phyloP scores from a whole-genome alignment of 2,888 invertebrate genomes.

The Phengaris alcon region DNA sequence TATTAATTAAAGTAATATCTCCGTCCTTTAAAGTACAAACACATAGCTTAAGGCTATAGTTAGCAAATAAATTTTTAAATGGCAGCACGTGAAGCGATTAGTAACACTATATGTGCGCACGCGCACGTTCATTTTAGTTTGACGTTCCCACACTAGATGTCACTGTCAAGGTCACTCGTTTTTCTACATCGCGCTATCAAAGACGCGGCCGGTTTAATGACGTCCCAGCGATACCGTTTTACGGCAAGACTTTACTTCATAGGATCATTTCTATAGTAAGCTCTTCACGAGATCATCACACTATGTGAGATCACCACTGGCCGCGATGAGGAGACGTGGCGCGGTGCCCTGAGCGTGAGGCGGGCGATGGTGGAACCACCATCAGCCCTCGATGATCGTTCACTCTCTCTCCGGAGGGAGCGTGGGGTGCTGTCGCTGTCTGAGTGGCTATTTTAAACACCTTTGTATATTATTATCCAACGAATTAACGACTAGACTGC shows the following conservation, averaged over 20 bases:
- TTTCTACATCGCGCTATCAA: conserved; percentile 21
- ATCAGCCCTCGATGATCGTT: conserved; percentile 49
- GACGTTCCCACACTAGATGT: not conserved
- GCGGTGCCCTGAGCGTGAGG: no score
- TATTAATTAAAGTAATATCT: no score
- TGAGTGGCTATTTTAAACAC: conserved; percentile 40
- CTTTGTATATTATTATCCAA: not conserved
- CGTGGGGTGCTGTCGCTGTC: conserved; percentile 47
- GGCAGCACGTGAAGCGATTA: no score
- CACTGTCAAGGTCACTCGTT: not conserved
- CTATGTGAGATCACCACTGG: no score
- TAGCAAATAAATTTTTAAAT: no score
- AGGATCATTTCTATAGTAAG: no score
- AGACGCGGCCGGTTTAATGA: conserved; percentile 10
- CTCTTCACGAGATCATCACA: no score
- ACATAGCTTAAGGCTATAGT: no score
- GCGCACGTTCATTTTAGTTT: not conserved
- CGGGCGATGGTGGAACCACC: no score
- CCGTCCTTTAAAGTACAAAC: no score
- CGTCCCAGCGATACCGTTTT: not conserved
- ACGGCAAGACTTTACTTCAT: not conserved
- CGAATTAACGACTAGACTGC: no score
- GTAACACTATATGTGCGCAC: not conserved
- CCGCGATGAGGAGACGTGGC: no score
- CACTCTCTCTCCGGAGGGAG: conserved; percentile 39